phyloP scores from a whole-genome alignment of 2,797 vertebrate genomes.

The Hydrocynus forskahlii region DNA sequence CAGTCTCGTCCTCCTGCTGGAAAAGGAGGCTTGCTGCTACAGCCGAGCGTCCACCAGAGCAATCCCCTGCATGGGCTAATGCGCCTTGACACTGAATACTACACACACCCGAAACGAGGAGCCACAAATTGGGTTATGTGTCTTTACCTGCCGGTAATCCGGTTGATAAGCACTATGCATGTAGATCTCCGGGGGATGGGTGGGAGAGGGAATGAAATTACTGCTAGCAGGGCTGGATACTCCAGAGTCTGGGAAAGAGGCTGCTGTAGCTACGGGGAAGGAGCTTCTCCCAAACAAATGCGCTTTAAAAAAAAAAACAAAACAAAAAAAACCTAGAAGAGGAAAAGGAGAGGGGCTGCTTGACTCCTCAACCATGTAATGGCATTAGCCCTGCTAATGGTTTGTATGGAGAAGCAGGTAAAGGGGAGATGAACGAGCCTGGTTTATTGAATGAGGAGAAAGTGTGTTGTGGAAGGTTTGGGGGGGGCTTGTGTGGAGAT shows the following conservation, averaged over 20 bases:
- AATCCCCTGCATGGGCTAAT: slow-evolving; percentile 74
- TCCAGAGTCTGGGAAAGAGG: slow-evolving; percentile 41
- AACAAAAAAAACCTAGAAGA: not conserved
- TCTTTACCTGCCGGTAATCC: slow-evolving; percentile 85
- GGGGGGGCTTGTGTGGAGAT: not conserved
- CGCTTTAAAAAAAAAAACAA: slow-evolving; percentile 27
- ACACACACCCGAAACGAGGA: slow-evolving; percentile 80
- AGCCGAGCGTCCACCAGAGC: slow-evolving; percentile 63
- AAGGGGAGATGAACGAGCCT: slow-evolving; percentile 74
- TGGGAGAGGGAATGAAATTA: slow-evolving; percentile 82
- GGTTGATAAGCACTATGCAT: slow-evolving; percentile 86
- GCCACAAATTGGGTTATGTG: slow-evolving; percentile 83
- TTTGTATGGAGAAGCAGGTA: slow-evolving; percentile 75
- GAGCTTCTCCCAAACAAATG: slow-evolving; percentile 44
- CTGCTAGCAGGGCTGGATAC: slow-evolving; percentile 61
- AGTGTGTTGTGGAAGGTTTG: slow-evolving; percentile 9
- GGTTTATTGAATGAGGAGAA: slow-evolving; percentile 64
- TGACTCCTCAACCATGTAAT: slow-evolving; percentile 44
- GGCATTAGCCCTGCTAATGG: slow-evolving; percentile 66
- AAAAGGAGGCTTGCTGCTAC: slow-evolving; percentile 61
- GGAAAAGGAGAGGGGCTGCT: slow-evolving; percentile 35
- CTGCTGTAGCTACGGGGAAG: slow-evolving; percentile 43
- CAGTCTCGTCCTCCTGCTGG: slow-evolving; percentile 41
- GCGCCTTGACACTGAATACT: slow-evolving; percentile 81
- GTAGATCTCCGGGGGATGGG: slow-evolving; percentile 81